Conservation (phyloP, 2,888 invertebrate genomes). For the Iphiclides podalirius region DNA sequence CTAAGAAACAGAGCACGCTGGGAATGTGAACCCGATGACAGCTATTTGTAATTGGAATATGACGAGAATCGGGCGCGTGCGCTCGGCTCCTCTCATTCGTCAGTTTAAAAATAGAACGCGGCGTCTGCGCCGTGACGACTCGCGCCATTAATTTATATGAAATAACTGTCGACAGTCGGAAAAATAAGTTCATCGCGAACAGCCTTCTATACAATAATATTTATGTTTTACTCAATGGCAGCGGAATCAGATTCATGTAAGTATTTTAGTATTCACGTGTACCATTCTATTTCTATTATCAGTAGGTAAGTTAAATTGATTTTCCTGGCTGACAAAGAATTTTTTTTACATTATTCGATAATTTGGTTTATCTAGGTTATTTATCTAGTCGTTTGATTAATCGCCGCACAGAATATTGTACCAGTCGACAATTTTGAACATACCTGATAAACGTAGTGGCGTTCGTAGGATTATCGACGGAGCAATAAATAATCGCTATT, state of each 20-base stretch:
- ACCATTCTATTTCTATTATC: slow-evolving; percentile 13
- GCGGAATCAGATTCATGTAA: slow-evolving; percentile 60
- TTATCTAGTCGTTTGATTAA: background rate
- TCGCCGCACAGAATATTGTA: background rate
- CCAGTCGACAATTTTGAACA: background rate
- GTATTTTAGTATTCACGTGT: slow-evolving; percentile 58
- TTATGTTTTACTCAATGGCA: slow-evolving; percentile 76
- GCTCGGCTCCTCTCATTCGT: slow-evolving; percentile 77
- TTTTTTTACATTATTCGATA: slow-evolving; percentile 7
- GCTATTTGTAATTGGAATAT: slow-evolving; percentile 80
- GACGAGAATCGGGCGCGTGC: slow-evolving; percentile 75
- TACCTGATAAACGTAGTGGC: background rate
- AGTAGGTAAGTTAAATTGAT: slow-evolving; percentile 22
- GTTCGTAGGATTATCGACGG: background rate
- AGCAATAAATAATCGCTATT: slow-evolving; percentile 2
- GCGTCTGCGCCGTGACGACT: slow-evolving; percentile 79
- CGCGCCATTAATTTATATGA: slow-evolving; percentile 80
- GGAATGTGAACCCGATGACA: slow-evolving; percentile 69
- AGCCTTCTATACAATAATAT: slow-evolving; percentile 76
- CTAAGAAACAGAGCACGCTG: slow-evolving; percentile 50
- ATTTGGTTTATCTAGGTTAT: slow-evolving; percentile 8
- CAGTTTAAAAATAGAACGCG: slow-evolving; percentile 77
- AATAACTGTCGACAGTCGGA: slow-evolving; percentile 79
- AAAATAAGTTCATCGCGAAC: slow-evolving; percentile 75
- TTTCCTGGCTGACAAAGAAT: slow-evolving; percentile 4